Conservation (phyloP, 2,113 vertebrate species). For the Poecilia latipinna region DNA sequence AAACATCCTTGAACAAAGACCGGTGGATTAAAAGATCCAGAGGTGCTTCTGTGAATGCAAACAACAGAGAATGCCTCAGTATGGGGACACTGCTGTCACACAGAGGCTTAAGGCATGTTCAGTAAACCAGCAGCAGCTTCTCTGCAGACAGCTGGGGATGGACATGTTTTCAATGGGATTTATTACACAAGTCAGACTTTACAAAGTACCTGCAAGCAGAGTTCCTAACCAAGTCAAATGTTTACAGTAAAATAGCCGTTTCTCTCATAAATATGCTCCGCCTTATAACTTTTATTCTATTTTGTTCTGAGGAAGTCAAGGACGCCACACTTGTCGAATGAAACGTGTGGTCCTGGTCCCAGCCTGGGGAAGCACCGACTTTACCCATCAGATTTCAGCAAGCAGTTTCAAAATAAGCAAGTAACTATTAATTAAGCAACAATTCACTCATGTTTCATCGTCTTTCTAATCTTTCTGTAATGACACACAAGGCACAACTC, state of each 20-base stretch:
- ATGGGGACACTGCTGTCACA: neutral
- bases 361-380: neutral
- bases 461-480: neutral
- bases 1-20: conserved; percentile 25
- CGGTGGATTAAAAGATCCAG: neutral
- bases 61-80: neutral
- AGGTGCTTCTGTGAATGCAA: too few species aligned
- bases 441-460: neutral
- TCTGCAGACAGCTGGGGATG: neutral
- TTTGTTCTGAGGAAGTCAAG: neutral
- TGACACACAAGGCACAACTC: neutral
- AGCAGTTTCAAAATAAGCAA: neutral
- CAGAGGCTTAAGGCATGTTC: neutral
- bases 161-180: neutral
- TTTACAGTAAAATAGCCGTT: neutral
- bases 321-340: neutral
- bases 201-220: neutral
- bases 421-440: neutral
- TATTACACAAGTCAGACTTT: neutral
- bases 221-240: neutral
- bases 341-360: neutral
- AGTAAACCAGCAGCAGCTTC: neutral
- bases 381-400: too few species aligned
- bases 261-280: neutral
- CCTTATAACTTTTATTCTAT: neutral